Base-by-base conservation (phyloP, 2,113 vertebrate genomes). In the Eclectus roratus region DNA sequence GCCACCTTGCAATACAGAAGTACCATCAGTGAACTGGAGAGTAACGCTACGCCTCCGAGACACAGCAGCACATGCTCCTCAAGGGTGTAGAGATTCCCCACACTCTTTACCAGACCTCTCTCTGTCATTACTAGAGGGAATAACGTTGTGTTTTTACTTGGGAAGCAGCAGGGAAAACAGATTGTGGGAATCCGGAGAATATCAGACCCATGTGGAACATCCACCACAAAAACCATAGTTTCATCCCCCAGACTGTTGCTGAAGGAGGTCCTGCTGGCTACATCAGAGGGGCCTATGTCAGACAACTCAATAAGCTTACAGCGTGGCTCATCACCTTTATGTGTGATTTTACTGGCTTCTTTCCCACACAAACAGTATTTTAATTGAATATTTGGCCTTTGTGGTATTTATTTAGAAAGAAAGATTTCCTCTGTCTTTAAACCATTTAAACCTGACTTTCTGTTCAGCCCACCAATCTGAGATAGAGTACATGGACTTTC, bases 361-460 rank as follows among this genome's bases (percentile, higher is more conserved):
- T 87, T 94, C 92, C 96, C 81, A 70, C 21, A 72, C 49, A 92
- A 92, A 87, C 88, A 94, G 73, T 58, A 76, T 87, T 84, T 79
- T 76, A 87, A 94, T 24, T 91, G 77, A 93, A 27, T 52, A 76
- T 84, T 93, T 92, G 73, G 44, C 61, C 72, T 94, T 84, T 95
- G 64, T 76, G 50, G 44, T 89, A 84, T 88, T 93, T 94, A 73
- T 93, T 90, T 88, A 92, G 69, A 92, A 86, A 89, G 56, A 84
- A 91, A 95, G 19, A 95, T 89, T 86, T 96, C 85, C 85, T 91
- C 65, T 72, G 37, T 71, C 80, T 91, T 96, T 91, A 94, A 85
- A 68, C 53, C 81, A 68, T 96, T 92, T 94, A 73, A 96, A 81
- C 69, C 39, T 95, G 85, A 72, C 52, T 94, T 95, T 84, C 74